phyloP scores from a whole-genome alignment of 2,888 invertebrate species.

The Timandra comae region DNA sequence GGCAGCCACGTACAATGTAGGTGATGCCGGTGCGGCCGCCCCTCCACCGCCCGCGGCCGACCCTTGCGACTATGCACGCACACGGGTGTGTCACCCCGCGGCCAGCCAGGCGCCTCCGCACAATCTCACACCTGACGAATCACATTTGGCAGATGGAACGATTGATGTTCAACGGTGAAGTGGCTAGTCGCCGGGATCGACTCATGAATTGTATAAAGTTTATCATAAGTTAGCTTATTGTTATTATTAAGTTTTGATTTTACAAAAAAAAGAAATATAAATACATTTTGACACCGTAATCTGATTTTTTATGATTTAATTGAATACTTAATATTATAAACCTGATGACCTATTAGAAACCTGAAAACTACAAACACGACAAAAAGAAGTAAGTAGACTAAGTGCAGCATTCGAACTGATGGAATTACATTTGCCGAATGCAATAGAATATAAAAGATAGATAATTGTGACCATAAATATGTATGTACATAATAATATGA shows the following conservation, averaged over 20 bases:
- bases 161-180: slow-evolving; percentile 42
- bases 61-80: slow-evolving; percentile 74
- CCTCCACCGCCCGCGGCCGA: slow-evolving; percentile 46
- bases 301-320: slow-evolving; percentile 23
- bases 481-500: too few species aligned
- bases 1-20: slow-evolving; percentile 71
- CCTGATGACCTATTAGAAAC: too few species aligned
- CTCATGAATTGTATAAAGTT: slow-evolving; percentile 73
- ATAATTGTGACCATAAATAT: too few species aligned
- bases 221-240: slow-evolving; percentile 68
- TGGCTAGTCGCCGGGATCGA: slow-evolving; percentile 61
- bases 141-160: slow-evolving; percentile 5
- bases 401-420: too few species aligned
- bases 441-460: too few species aligned
- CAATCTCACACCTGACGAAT: slow-evolving; percentile 23
- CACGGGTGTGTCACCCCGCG: slow-evolving; percentile 57
- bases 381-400: too few species aligned
- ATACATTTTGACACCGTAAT: slow-evolving; percentile 76
- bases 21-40: slow-evolving; percentile 51
- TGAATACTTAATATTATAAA: too few species aligned
- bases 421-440: too few species aligned
- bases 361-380: too few species aligned
- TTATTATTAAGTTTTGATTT: slow-evolving; percentile 60
- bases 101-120: slow-evolving; percentile 54
- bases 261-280: slow-evolving; percentile 63